phyloP scores from a whole-genome alignment of 2,888 invertebrate genomes.

The Sphecodes monilicornis region DNA sequence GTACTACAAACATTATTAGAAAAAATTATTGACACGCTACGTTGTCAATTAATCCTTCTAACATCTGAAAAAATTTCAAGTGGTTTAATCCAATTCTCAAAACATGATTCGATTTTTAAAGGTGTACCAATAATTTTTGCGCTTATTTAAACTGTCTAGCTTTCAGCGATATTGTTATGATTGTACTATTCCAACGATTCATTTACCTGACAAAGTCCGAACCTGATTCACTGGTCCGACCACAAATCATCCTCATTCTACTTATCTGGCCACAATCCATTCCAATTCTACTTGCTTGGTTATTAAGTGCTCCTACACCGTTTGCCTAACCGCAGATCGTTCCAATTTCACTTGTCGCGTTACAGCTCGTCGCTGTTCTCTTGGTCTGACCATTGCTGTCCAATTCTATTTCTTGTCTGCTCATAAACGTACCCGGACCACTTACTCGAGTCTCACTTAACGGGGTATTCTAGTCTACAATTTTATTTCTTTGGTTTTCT shows the following conservation, averaged over 20 bases:
- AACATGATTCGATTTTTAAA: too few species aligned
- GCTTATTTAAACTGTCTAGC: too few species aligned
- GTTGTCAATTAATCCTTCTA: too few species aligned
- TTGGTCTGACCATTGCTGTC: not conserved
- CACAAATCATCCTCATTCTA: conserved; percentile 2
- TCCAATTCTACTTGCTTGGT: not conserved
- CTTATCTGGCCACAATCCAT: not conserved
- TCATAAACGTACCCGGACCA: not conserved
- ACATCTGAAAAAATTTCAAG: too few species aligned
- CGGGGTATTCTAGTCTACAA: too few species aligned
- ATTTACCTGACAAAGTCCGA: not conserved
- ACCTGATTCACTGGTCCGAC: not conserved
- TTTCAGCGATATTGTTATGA: not conserved
- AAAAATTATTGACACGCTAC: too few species aligned
- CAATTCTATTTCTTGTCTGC: conserved; percentile 1
- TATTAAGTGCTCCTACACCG: conserved; percentile 10
- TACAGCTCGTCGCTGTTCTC: not conserved
- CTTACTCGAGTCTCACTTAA: not conserved
- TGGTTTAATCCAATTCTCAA: too few species aligned
- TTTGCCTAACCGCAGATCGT: not conserved
- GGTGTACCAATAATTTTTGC: too few species aligned
- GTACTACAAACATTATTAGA: too few species aligned
- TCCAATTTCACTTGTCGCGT: not conserved
- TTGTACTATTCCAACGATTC: not conserved
- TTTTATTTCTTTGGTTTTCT: too few species aligned